These are phyloP conservation scores for Cyanoliseus patagonus DNA, from an alignment of 2,113 vertebrate genomes.

Conservation along the genomic window DNA sequence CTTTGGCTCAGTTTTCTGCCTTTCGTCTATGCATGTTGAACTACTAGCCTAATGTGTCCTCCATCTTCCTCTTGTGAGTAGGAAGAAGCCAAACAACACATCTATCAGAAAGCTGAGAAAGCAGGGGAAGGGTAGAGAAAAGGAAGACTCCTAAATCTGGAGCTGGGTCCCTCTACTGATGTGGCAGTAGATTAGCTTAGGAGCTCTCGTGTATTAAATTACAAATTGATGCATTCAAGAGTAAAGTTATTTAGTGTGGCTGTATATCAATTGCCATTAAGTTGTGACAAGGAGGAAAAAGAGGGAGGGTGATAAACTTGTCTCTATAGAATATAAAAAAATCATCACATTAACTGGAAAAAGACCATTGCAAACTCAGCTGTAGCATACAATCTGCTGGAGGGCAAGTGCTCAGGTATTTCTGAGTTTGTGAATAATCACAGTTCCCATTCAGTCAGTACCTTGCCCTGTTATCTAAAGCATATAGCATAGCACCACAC, in stretches of 20 bases:
- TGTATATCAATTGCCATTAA: background rate
- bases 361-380: background rate
- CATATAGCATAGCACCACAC: background rate
- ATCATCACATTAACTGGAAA: background rate
- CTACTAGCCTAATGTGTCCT: background rate
- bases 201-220: background rate
- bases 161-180: background rate
- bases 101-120: background rate
- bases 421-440: background rate
- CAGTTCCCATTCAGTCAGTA: background rate
- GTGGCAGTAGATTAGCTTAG: background rate
- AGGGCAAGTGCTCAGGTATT: background rate
- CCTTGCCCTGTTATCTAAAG: background rate
- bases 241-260: background rate
- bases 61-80: background rate
- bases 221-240: background rate
- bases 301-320: background rate
- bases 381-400: background rate
- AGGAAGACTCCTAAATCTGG: background rate
- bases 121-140: background rate
- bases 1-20: background rate
- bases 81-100: background rate
- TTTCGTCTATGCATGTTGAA: background rate
- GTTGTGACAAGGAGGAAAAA: background rate
- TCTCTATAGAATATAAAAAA: background rate